A percentile compares a stretch with the other conserved stretches of the same genome.
These are phyloP conservation scores for Halocaridina rubra DNA, from an alignment of 2,888 invertebrate genomes.

Conservation along the genomic window DNA sequence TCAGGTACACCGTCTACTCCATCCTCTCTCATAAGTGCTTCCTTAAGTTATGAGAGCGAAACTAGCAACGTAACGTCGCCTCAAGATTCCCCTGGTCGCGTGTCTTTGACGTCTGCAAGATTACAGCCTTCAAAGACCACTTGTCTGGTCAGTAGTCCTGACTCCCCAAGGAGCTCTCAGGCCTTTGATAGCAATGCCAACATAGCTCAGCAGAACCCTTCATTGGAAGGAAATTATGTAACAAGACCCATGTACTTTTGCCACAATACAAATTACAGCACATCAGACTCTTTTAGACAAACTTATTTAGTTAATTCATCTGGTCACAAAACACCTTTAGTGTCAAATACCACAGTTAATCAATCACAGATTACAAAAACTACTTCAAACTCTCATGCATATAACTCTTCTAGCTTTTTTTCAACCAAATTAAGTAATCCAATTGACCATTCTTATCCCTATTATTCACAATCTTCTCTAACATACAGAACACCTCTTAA, in stretches of 20 bases:
- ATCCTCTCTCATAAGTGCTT: constrained; percentile 49
- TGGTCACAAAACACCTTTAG: not conserved
- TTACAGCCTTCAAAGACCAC: not conserved
- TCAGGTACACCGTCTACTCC: constrained; percentile 61
- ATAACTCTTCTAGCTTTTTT: not conserved
- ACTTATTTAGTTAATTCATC: too few relatives aligned
- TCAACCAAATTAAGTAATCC: not conserved
- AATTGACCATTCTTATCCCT: not conserved
- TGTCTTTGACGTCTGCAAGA: not conserved
- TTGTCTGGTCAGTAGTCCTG: not conserved
- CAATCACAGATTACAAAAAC: not conserved
- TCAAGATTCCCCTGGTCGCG: constrained; percentile 48
- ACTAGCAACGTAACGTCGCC: constrained; percentile 58
- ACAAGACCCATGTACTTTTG: not conserved
- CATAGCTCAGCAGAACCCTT: not conserved
- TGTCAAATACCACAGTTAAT: not conserved
- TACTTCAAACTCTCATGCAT: not conserved
- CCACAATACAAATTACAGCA: not conserved
- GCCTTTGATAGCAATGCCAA: not conserved
- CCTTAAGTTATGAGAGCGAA: constrained; percentile 60
- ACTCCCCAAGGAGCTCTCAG: not conserved
- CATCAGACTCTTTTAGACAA: not conserved
- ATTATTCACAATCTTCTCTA: constrained; percentile 10
- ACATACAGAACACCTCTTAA: not conserved
- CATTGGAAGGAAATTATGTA: not conserved